Evolutionary conservation across 2,888 invertebrate species (phyloP), one percentile per base, ranked within the genome.

Genomic region (Andrena marginata): DNA sequence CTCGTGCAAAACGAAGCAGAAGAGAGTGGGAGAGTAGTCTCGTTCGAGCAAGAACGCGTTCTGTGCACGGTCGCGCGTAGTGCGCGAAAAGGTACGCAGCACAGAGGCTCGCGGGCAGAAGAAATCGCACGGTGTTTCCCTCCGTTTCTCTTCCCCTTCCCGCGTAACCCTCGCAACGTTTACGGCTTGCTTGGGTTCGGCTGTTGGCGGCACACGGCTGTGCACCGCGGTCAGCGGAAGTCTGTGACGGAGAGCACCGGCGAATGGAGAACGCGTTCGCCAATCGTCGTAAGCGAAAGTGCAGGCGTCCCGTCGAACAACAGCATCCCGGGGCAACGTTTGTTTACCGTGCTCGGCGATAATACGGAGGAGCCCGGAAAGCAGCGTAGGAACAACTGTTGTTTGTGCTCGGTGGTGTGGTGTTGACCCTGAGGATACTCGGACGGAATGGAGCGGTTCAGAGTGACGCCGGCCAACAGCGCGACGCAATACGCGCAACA

Each of bases 401-500:
- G n/a, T 33, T 13, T n/a, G 48, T 69, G 62, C n/a, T 48, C 20
- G 33, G 54, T 54, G 2, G 31, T 63, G 42, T 64, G 81, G 54
- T 63, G 31, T 64, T 76, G 23, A 10, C 6, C 13, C 26, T 16
- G 59, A 68, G 42, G 48, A 33, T 35, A 33, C 48, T 4, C 20
- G 1, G 54, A 26, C 26, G 70, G 63, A 85, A 88, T 91, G 87
- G 93, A 93, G 77, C 89, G 93, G 35, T 93, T 93, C 82, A 90
- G 89, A 84, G 93, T 93, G 72, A 93, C 93, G 79, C 93, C 92
- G 88, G 90, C 93, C 54, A 90, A 84, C 74, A 90, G 85, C 76
- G 78, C 89, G 49, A 73, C 84, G 35, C 89, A 87, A 67, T 90
- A 90, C 64, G 86, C 63, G 56, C 80, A 68, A 42, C 87, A 81